A percentile compares a stretch with the other conserved stretches of the same genome.
These are phyloP conservation scores for Murina feae DNA, from an alignment of 2,113 vertebrate species.

Conservation along the genomic window DNA sequence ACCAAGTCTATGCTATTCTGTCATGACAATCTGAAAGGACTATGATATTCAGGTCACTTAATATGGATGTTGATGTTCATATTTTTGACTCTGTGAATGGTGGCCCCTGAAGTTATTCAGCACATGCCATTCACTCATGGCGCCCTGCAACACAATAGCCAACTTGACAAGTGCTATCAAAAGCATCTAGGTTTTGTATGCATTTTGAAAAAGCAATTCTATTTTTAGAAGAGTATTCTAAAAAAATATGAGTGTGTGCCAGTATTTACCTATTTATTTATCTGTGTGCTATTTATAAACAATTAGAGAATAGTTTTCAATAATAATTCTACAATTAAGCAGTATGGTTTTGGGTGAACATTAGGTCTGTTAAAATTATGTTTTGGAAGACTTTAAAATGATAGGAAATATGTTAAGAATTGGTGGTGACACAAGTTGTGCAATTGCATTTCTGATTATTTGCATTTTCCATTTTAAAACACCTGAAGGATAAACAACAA, in stretches of 20 bases:
- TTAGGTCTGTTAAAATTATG: not conserved
- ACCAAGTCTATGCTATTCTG: not conserved
- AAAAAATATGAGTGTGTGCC: not conserved
- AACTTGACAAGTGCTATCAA: not conserved
- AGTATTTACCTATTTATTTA: not conserved
- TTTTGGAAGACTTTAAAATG: not conserved
- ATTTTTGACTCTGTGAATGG: not conserved
- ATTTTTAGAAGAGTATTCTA: not conserved
- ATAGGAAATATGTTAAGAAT: not conserved
- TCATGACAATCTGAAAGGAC: not conserved
- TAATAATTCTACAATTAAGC: not conserved
- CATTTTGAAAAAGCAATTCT: not conserved
- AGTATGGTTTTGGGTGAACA: not conserved
- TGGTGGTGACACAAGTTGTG: not conserved
- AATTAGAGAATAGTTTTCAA: not conserved
- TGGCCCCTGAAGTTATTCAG: not conserved
- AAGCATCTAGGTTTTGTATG: not conserved
- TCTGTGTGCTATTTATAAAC: not conserved
- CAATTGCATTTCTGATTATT: not conserved
- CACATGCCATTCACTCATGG: not conserved
- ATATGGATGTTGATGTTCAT: not conserved
- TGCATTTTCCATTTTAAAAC: conserved; percentile 4
- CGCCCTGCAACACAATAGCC: not conserved
- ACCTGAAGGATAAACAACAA: not conserved
- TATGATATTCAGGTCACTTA: not conserved